A percentile compares a stretch with the other conserved stretches of the same genome.
Conservation (phyloP, 1,140 invertebrate species). For the Temnothorax curvispinosus region DNA sequence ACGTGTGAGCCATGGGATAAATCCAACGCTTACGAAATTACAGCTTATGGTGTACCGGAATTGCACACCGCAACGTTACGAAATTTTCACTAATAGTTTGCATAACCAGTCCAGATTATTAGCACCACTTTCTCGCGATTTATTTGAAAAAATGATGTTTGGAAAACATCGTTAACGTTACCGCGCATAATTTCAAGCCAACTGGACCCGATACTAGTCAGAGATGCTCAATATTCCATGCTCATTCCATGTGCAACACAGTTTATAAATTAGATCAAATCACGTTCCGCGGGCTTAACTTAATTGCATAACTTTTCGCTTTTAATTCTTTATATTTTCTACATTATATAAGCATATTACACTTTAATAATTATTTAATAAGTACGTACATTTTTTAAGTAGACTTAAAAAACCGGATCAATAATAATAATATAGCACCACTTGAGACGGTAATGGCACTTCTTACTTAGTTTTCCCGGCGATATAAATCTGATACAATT, state of each 20-base stretch:
- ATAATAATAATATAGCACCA: slow-evolving; percentile 15
- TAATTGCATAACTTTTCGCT: neutral
- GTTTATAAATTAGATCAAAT: slow-evolving; percentile 15
- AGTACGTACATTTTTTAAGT: neutral
- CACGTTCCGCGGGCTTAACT: neutral
- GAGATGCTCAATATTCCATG: neutral
- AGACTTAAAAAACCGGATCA: neutral
- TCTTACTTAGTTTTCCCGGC: neutral
- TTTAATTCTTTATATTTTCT: neutral
- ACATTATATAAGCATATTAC: neutral
- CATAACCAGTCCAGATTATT: slow-evolving; percentile 58
- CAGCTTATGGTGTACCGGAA: neutral
- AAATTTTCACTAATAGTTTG: slow-evolving; percentile 51
- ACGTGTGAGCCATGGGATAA: slow-evolving; percentile 30
- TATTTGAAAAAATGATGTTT: neutral
- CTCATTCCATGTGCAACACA: neutral
- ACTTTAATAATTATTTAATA: neutral
- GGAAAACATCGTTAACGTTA: slow-evolving; percentile 8
- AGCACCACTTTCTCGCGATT: slow-evolving; percentile 25
- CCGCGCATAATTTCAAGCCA: neutral
- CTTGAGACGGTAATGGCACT: neutral
- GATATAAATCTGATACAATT: neutral
- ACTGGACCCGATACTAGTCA: neutral
- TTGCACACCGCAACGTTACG: slow-evolving; percentile 33
- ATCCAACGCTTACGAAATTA: slow-evolving; percentile 30